Percentiles rank a stretch among this genome's conserved stretches.
Conservation (phyloP, 2,888 invertebrate species). For the Xylocampa areola region DNA sequence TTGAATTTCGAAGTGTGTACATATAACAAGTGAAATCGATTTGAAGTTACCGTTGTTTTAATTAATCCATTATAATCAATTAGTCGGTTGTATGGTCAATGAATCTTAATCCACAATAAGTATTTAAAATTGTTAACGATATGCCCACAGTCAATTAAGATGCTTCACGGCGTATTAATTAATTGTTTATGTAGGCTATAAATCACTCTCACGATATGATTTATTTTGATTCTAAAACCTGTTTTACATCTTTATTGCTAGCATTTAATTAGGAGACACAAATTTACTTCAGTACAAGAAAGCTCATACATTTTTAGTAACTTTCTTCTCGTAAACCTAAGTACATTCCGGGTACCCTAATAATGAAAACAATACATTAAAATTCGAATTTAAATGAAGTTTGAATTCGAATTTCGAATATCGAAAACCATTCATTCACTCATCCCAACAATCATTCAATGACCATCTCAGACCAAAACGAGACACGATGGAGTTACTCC, state of each 20-base stretch:
- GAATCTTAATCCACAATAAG: conserved; percentile 8
- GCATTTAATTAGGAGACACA: too few relatives aligned
- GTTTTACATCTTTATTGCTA: too few relatives aligned
- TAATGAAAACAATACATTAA: background rate
- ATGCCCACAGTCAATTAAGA: background rate
- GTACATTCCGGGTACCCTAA: too few relatives aligned
- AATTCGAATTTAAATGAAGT: background rate
- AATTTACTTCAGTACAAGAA: too few relatives aligned
- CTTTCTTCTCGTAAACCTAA: too few relatives aligned
- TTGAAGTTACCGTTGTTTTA: conserved; percentile 7
- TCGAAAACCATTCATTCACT: conserved; percentile 11
- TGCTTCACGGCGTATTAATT: background rate
- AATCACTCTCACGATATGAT: too few relatives aligned
- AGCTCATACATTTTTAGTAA: too few relatives aligned
- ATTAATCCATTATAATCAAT: too few relatives aligned
- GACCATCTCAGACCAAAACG: conserved; percentile 80
- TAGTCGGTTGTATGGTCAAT: conserved; percentile 12
- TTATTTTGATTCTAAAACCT: too few relatives aligned
- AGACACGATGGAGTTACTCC: conserved; percentile 91
- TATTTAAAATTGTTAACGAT: background rate
- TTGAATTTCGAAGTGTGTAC: conserved; percentile 19
- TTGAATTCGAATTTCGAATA: conserved; percentile 9
- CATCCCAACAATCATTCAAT: conserved; percentile 18
- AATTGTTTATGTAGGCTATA: background rate
- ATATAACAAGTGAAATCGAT: conserved; percentile 20